A percentile compares a stretch with the other conserved stretches of the same genome.
Conservation (phyloP, 1,140 invertebrate genomes). For the Teleopsis dalmanni region DNA sequence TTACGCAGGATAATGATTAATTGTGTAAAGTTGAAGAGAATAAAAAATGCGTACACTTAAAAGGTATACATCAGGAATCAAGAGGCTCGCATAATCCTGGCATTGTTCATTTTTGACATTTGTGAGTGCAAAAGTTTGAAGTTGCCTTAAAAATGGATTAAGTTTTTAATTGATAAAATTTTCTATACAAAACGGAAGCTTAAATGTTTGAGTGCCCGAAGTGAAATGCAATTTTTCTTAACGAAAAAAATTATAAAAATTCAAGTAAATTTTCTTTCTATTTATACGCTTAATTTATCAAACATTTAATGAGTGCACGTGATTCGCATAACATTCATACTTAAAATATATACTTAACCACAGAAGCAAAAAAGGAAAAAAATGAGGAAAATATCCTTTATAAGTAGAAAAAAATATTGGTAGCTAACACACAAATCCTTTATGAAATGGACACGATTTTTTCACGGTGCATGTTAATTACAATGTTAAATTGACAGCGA, state of each 20-base stretch:
- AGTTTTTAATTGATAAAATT: background rate
- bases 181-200: no score
- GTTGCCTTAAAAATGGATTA: background rate
- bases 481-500: constrained; percentile 42
- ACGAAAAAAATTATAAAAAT: no score
- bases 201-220: no score
- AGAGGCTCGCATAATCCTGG: constrained; percentile 30
- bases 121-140: constrained; percentile 19
- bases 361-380: no score
- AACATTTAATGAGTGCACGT: constrained; percentile 39
- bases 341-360: constrained; percentile 4
- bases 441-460: constrained; percentile 2
- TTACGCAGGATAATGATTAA: constrained; percentile 28
- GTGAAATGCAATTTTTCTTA: no score
- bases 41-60: background rate
- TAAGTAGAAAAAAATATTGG: background rate
- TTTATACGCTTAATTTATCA: constrained; percentile 37
- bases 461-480: constrained; percentile 24
- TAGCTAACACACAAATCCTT: background rate
- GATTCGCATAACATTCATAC: constrained; percentile 30
- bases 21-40: constrained; percentile 18
- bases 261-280: no score
- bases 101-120: constrained; percentile 18
- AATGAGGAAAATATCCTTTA: no score
- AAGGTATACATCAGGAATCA: constrained; percentile 9